Evolutionary conservation across 2,888 invertebrate genomes (phyloP), one percentile per base, ranked within the genome.

Genomic region (Biston stratarius): DNA sequence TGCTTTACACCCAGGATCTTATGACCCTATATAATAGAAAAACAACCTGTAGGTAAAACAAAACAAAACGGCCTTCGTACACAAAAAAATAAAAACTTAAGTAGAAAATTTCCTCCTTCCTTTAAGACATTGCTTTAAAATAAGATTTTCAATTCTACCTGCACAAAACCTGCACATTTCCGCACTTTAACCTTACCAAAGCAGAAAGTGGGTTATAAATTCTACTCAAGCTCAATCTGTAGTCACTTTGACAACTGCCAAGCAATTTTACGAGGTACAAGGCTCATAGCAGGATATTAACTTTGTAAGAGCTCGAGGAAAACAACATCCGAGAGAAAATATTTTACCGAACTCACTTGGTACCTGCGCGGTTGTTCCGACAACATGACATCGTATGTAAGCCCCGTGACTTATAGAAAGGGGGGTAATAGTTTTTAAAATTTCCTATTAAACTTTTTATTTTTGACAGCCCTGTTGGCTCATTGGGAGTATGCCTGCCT

Each of bases 231-330:
- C 45, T 58, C 56, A 49, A 63, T 53, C 52, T 59, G 40, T 40
- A 63, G 34, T 49, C 57, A 15, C 45, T 64, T 58, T 64, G 58
- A 58, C 47, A 59, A 58, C 47, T 58, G 33, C 47, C 40, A 44
- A 59, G 47, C 51, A 49, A 63, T 49, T 63, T 63, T 63, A 63
- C 42, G 56, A 63, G 57, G 44, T 36, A 42, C 56, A 44, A 24
- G 51, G 14, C 52, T 59, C 40, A 45, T 14, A 14, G 38, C 47
- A 53, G 51, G 53, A 64, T 64, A 59, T 64, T 64, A 52, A 64
- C 52, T 58, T 57, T 58, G 44, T 57, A 11, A 45, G n/a, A 47
- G 45, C 38, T 61, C 11, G 48, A 45, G 36, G 51, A 9, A 42
- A 42, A 60, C 60, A 42, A 38, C n/a, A 15, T 34, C 53, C 40